A percentile compares a stretch with the other conserved stretches of the same genome.
Conservation (phyloP, 2,113 vertebrate species). For the Cottus gobio region DNA sequence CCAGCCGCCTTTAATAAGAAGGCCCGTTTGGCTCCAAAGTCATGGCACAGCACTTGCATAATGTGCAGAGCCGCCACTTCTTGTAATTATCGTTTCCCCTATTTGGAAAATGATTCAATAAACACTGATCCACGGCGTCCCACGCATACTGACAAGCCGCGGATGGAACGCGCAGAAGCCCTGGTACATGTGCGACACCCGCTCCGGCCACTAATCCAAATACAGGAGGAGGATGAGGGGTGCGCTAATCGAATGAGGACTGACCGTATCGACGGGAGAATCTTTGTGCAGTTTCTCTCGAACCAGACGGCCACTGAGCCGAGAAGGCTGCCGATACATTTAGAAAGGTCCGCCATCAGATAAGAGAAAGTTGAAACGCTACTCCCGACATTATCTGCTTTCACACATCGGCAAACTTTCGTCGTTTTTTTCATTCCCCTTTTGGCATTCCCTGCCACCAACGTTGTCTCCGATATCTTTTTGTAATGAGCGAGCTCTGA, state of each 20-base stretch:
- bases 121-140: slow-evolving; percentile 80
- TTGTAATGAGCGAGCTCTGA: slow-evolving; percentile 38
- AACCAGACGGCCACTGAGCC: slow-evolving; percentile 50
- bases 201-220: slow-evolving; percentile 72
- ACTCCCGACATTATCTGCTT: slow-evolving; percentile 69
- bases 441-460: slow-evolving; percentile 54
- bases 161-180: slow-evolving; percentile 62
- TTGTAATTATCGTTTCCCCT: slow-evolving; percentile 85
- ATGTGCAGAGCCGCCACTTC: slow-evolving; percentile 83
- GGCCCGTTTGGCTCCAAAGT: slow-evolving; percentile 82
- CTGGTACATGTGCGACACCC: slow-evolving; percentile 44
- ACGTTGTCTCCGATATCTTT: slow-evolving; percentile 61
- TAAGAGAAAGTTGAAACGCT: slow-evolving; percentile 65
- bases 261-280: slow-evolving; percentile 74
- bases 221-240: slow-evolving; percentile 58
- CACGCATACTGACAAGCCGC: slow-evolving; percentile 77
- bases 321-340: slow-evolving; percentile 64
- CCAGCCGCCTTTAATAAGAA: slow-evolving; percentile 82
- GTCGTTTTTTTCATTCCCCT: slow-evolving; percentile 38
- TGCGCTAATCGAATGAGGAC: slow-evolving; percentile 81
- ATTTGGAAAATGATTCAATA: slow-evolving; percentile 86
- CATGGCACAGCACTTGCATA: slow-evolving; percentile 86
- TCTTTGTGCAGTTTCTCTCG: slow-evolving; percentile 62
- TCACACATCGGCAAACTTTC: slow-evolving; percentile 77
- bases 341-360: slow-evolving; percentile 71